These are phyloP conservation scores for Gisinianus flammeolus DNA, from an alignment of 2,888 invertebrate species.

Conservation along the genomic window DNA sequence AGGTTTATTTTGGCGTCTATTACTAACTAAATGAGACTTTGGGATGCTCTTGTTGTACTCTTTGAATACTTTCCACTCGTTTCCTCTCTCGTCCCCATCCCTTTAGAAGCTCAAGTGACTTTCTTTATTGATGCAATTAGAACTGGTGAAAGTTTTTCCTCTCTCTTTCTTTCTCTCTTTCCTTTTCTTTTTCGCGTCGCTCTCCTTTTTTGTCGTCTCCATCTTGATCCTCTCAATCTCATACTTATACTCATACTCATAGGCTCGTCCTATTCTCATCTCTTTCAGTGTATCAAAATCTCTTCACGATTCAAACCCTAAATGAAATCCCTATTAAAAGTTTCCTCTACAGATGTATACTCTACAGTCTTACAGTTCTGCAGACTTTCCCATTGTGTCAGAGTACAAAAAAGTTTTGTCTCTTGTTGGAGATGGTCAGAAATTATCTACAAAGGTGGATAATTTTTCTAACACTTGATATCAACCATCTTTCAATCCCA, in stretches of 20 bases:
- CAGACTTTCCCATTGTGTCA: background rate
- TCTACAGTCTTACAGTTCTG: background rate
- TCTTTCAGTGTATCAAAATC: background rate
- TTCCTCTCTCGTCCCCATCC: background rate
- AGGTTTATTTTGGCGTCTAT: conserved; percentile 24
- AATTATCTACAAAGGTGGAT: conserved; percentile 18
- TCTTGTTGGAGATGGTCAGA: background rate
- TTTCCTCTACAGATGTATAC: background rate
- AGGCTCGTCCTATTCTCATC: too few species aligned
- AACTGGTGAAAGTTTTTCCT: conserved; percentile 22
- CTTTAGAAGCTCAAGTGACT: background rate
- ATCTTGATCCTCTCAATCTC: too few species aligned
- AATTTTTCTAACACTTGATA: background rate
- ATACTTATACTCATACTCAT: too few species aligned
- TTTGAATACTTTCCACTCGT: too few species aligned
- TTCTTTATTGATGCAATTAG: conserved; percentile 34
- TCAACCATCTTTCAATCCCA: too few species aligned
- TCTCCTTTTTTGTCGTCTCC: background rate
- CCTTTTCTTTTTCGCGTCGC: background rate
- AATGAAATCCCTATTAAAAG: conserved; percentile 35
- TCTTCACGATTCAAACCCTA: conserved; percentile 9
- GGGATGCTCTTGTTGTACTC: too few species aligned
- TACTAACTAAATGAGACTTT: conserved; percentile 31
- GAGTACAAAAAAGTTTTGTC: conserved; percentile 7
- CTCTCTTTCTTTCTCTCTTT: background rate